Conservation (phyloP, 2,113 vertebrate genomes). For the Spea multiplicata region DNA sequence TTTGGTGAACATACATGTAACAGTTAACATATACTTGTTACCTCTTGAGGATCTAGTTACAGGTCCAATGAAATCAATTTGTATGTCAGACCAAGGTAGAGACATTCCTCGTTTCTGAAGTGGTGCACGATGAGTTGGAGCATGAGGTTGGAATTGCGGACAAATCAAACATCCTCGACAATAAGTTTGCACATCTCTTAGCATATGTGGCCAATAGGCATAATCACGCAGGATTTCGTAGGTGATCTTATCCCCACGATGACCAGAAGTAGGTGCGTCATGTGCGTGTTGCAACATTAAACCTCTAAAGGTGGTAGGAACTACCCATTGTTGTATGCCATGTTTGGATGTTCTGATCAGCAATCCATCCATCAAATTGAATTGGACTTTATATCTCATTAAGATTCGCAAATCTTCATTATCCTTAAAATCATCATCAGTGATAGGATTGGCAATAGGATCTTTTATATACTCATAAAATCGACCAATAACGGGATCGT, state of each 20-base stretch:
- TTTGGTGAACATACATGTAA: background rate
- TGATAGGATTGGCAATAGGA: background rate
- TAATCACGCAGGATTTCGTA: background rate
- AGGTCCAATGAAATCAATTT: background rate
- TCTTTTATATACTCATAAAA: background rate
- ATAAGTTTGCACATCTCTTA: too few species aligned
- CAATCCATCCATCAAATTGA: too few species aligned
- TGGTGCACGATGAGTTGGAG: background rate
- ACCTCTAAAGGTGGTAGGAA: too few species aligned
- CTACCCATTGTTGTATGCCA: too few species aligned
- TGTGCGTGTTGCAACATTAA: too few species aligned
- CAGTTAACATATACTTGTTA: background rate
- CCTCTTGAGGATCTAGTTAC: slow-evolving; percentile 1
- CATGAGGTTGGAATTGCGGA: background rate
- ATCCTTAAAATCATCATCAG: background rate
- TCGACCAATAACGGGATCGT: background rate
- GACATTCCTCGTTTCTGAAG: background rate
- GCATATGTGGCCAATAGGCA: too few species aligned
- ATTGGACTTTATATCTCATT: too few species aligned
- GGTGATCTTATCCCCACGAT: too few species aligned
- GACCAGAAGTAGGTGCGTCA: too few species aligned
- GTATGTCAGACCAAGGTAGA: background rate
- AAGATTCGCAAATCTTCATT: background rate
- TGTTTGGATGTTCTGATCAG: too few species aligned
- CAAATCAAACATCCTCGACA: too few species aligned